These are phyloP conservation scores for Pimpla rufipes DNA, from an alignment of 2,888 invertebrate genomes.

Conservation along the genomic window DNA sequence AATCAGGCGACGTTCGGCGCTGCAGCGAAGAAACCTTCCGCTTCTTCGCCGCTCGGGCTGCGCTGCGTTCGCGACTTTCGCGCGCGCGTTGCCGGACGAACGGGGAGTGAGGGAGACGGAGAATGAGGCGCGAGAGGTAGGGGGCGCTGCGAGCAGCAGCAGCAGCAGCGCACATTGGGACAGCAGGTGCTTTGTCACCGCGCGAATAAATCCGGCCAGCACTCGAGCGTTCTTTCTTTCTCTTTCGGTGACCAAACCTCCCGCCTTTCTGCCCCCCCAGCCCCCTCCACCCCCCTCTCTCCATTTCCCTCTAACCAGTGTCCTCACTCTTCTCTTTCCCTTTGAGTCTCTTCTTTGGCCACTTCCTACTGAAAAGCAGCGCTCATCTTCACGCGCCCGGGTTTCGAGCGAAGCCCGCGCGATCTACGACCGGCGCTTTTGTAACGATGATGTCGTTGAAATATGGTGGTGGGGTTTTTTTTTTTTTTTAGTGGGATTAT, in stretches of 20 bases:
- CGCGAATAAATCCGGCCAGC: constrained; percentile 82
- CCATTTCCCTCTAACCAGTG: constrained; percentile 69
- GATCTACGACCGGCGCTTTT: constrained; percentile 82
- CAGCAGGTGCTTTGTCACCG: constrained; percentile 85
- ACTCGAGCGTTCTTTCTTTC: constrained; percentile 75
- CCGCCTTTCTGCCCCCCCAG: no score
- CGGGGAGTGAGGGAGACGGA: constrained; percentile 67
- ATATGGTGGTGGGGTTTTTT: no score
- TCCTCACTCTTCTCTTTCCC: no score
- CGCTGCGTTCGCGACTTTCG: no score
- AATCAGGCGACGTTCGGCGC: constrained; percentile 55
- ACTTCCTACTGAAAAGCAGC: constrained; percentile 77
- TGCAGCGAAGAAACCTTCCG: constrained; percentile 43
- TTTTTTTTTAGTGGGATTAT: constrained; percentile 68
- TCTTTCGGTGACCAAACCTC: no score
- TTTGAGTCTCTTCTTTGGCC: constrained; percentile 50
- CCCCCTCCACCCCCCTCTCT: constrained; percentile 70
- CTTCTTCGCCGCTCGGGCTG: no score
- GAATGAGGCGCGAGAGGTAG: constrained; percentile 59
- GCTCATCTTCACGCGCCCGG: constrained; percentile 53
- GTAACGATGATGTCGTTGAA: constrained; percentile 81
- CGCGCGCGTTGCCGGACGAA: no score
- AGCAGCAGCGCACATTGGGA: constrained; percentile 77
- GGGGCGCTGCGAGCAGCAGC: constrained; percentile 64
- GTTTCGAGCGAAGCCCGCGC: no score